Evolutionary conservation across 2,888 invertebrate species (phyloP).

Genomic region (Eremobia ochroleuca): DNA sequence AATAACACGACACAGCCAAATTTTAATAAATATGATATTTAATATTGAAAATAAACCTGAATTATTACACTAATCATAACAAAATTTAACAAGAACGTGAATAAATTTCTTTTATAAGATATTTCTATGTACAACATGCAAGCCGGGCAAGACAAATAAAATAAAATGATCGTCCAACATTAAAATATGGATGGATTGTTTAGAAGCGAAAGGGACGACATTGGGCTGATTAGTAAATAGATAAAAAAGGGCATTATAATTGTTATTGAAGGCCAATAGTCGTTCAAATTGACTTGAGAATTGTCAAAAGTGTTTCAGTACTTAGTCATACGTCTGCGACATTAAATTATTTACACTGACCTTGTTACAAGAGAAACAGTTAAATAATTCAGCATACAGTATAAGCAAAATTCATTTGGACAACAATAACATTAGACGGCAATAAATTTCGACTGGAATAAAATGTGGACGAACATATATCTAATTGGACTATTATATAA

Average conservation of each 20-base stretch:
- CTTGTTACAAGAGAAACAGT: conserved; percentile 75
- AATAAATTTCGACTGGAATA: conserved; percentile 87
- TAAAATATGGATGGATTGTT: conserved; percentile 87
- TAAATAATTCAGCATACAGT: conserved; percentile 77
- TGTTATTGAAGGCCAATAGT: conserved; percentile 78
- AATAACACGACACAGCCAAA: conserved; percentile 76
- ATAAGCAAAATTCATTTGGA: conserved; percentile 84
- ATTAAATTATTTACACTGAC: conserved; percentile 66
- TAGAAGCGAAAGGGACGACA: conserved; percentile 85
- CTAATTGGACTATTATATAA: conserved; percentile 87
- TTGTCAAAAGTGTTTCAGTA: conserved; percentile 68
- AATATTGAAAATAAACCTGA: conserved; percentile 75
- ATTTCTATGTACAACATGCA: conserved; percentile 88
- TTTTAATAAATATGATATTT: conserved; percentile 70
- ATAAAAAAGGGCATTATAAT: conserved; percentile 76
- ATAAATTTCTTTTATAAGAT: conserved; percentile 81
- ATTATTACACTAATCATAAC: conserved; percentile 87
- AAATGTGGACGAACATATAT: conserved; percentile 89
- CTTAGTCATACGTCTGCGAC: conserved; percentile 43
- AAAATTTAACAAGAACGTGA: conserved; percentile 88
- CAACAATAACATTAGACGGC: conserved; percentile 87
- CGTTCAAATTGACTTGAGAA: conserved; percentile 81
- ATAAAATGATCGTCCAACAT: conserved; percentile 85
- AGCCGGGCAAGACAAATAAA: conserved; percentile 88
- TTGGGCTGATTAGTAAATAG: conserved; percentile 73